Percentiles rank a stretch among this genome's conserved stretches.
phyloP scores from a whole-genome alignment of 2,797 vertebrate genomes.

The Synanceia verrucosa region DNA sequence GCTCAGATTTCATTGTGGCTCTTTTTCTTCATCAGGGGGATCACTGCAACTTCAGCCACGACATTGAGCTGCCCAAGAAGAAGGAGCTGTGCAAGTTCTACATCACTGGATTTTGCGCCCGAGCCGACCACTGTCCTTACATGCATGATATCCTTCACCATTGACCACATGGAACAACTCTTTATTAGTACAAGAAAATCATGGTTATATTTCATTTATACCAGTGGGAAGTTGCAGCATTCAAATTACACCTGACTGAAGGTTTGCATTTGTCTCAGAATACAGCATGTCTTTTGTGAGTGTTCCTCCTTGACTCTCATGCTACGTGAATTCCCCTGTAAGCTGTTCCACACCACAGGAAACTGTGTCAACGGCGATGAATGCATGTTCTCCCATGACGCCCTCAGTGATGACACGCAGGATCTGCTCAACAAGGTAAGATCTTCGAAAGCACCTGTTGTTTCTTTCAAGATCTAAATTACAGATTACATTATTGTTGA shows the following conservation, averaged over 20 bases:
- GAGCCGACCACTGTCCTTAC: conserved; percentile 95
- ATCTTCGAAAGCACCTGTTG: background rate
- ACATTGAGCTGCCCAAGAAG: conserved; percentile 95
- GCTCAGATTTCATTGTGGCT: background rate
- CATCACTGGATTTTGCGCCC: conserved; percentile 94
- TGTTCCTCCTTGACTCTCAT: conserved; percentile 80
- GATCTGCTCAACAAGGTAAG: conserved; percentile 94
- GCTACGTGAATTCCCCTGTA: conserved; percentile 94
- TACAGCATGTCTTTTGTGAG: background rate
- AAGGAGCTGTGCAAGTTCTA: conserved; percentile 98
- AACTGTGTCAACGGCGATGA: conserved; percentile 95
- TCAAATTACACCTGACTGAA: background rate
- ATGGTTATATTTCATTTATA: background rate
- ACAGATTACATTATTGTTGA: background rate
- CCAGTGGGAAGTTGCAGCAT: background rate
- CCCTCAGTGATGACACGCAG: conserved; percentile 90
- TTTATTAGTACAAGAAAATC: background rate
- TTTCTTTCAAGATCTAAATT: background rate
- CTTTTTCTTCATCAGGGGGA: conserved; percentile 84
- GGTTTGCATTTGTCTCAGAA: background rate
- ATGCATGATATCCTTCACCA: conserved; percentile 97
- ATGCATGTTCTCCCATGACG: conserved; percentile 96
- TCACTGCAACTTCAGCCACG: conserved; percentile 97
- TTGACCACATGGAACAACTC: background rate
- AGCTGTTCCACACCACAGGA: conserved; percentile 95